Base-by-base conservation (phyloP, 2,888 invertebrate genomes). In the Catocala nupta region DNA sequence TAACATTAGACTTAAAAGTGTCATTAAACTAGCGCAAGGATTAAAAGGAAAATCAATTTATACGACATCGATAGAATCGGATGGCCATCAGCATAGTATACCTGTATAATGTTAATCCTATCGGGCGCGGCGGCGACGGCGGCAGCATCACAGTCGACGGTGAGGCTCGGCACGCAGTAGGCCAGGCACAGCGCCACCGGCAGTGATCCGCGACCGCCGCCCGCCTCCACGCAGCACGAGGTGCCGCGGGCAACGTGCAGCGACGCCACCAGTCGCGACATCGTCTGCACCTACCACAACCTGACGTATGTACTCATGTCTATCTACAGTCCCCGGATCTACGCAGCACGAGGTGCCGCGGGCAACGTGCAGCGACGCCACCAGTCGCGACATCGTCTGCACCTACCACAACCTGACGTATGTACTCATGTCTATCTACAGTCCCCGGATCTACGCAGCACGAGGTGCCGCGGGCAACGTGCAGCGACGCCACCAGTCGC, bases 181-280 rank as follows among this genome's bases (percentile, higher is more conserved):
- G 96, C 95, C 5, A 97, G 92, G 0, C 97, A 95, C 53, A 99
- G 85, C 10, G 96, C 95, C 0, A 96, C 96, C 48, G 97, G 97
- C 44, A 98, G 91, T 86, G 98, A 97, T 0, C 98, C 99, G 83
- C 97, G 97, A 0, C 99, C 99, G 81, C 98, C 98, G 0, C 99
- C 99, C 48, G 98, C 96, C 84, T 99, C 99, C 12, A 98, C 94
- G 47, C 97, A 91, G 96, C 75, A 98, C 83, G 91, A 97, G 96
- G 59, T 96, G 95, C 87, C 96, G 96, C 25, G 97, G 95, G 93
- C 97, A 0, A 70, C 58, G 44, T 88, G 84, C 8, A 97, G 82
- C 1, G 95, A 92, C 1, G 95, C 94, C 0, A 96, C 94, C 0
- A 97, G 85, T 0, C 90, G 90, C 0, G 96, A 96, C 88, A 96